These are phyloP conservation scores for Tetranychus cinnabarinus DNA, from an alignment of 1,140 invertebrate genomes.

Conservation along the genomic window DNA sequence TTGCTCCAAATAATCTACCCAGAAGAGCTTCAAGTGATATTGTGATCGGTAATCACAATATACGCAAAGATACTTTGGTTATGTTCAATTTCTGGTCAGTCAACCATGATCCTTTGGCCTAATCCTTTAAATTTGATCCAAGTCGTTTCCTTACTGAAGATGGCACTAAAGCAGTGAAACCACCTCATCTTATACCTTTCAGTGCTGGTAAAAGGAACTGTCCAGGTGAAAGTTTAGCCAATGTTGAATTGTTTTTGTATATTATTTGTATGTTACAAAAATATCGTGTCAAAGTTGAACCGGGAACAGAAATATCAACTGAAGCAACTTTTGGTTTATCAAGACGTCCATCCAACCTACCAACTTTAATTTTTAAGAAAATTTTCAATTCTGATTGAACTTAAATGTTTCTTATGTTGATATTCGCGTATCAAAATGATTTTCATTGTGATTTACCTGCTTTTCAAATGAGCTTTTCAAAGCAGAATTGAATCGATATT, in stretches of 20 bases:
- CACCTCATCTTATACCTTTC: conserved; percentile 16
- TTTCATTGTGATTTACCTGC: too few relatives aligned
- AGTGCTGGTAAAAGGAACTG: conserved; percentile 48
- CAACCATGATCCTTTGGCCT: conserved; percentile 40
- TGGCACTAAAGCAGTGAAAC: conserved; percentile 12
- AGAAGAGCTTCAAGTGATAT: background rate
- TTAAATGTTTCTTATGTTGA: too few relatives aligned
- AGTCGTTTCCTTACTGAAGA: conserved; percentile 30
- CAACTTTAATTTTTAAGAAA: too few relatives aligned
- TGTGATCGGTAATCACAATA: background rate
- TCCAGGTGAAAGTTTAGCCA: conserved; percentile 56
- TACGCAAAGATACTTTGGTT: conserved; percentile 22
- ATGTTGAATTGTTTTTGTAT: conserved; percentile 61
- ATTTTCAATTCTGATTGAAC: too few relatives aligned
- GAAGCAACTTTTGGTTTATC: too few relatives aligned
- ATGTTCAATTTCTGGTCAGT: conserved; percentile 38
- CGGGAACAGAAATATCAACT: too few relatives aligned
- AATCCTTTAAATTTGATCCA: conserved; percentile 43
- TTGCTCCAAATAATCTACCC: conserved; percentile 9
- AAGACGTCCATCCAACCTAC: too few relatives aligned
- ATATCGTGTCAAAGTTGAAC: conserved; percentile 16
- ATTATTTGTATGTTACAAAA: conserved; percentile 48
- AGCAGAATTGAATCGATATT: too few relatives aligned
- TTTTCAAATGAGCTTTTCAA: too few relatives aligned
- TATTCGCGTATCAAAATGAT: too few relatives aligned